Evolutionary conservation across 2,797 vertebrate species (phyloP).

Genomic region (Melopsittacus undulatus): DNA sequence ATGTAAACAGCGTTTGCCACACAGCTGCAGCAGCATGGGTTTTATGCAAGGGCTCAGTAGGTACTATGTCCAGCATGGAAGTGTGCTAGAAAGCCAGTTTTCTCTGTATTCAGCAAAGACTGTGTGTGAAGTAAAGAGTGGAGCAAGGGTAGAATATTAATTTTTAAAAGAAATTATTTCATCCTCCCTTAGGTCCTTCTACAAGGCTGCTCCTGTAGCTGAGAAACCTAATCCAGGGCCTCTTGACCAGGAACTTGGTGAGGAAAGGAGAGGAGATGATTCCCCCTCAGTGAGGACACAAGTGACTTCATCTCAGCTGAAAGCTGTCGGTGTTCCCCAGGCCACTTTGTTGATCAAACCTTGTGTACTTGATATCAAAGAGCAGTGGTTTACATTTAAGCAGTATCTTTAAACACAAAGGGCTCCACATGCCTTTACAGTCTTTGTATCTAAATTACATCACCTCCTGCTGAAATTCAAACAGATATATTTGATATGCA

Average conservation of each 20-base stretch:
- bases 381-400: not conserved
- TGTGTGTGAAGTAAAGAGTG: not conserved
- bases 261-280: not conserved
- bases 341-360: not conserved
- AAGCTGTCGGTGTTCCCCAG: not conserved
- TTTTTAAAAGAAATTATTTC: not conserved
- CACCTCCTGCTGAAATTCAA: conserved; percentile 40
- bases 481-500: conserved; percentile 38
- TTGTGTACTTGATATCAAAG: conserved; percentile 10
- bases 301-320: not conserved
- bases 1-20: not conserved
- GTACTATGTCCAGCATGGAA: not conserved
- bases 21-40: not conserved
- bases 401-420: not conserved
- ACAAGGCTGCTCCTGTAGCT: not conserved
- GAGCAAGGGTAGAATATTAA: not conserved
- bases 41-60: not conserved
- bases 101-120: not conserved
- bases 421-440: not conserved
- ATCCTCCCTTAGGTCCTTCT: not conserved
- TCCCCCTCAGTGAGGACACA: not conserved
- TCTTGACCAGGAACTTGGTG: not conserved
- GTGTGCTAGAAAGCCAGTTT: not conserved
- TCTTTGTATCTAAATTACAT: conserved; percentile 13
- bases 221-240: accelerated